Conservation (phyloP, 2,113 vertebrate genomes). For the Nannospalax galili region DNA sequence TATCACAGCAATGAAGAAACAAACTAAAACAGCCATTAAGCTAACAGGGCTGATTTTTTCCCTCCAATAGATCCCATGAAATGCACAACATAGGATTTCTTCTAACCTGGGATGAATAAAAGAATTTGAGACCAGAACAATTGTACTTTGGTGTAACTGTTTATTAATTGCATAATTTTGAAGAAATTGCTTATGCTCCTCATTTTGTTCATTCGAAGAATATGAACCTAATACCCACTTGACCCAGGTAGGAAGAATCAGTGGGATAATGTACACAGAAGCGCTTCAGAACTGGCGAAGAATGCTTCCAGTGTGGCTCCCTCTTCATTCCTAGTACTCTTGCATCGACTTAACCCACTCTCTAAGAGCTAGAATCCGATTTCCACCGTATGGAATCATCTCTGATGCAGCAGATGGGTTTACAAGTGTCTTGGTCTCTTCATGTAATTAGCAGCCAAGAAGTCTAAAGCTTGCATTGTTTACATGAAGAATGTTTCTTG, state of each 20-base stretch:
- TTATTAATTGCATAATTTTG: conserved; percentile 26
- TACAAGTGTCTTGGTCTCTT: conserved; percentile 78
- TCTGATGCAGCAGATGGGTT: conserved; percentile 73
- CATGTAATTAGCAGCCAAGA: conserved; percentile 75
- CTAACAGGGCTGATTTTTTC: neutral
- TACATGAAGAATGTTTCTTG: conserved; percentile 72
- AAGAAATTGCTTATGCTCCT: conserved; percentile 4
- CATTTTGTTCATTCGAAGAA: conserved; percentile 55
- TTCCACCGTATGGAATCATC: conserved; percentile 74
- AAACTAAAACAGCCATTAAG: too few species aligned
- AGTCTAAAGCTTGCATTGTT: conserved; percentile 76
- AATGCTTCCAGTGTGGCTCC: conserved; percentile 21
- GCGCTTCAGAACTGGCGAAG: conserved; percentile 60
- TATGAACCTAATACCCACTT: conserved; percentile 54
- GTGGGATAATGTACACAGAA: conserved; percentile 29
- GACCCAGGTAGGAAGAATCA: conserved; percentile 46
- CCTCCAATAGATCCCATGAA: neutral
- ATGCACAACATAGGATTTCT: neutral
- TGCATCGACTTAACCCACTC: conserved; percentile 73
- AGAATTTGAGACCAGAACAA: conserved; percentile 9
- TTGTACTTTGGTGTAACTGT: neutral
- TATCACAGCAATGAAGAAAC: too few species aligned
- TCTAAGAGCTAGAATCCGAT: conserved; percentile 77
- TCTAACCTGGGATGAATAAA: conserved; percentile 1
- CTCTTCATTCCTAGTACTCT: conserved; percentile 47